phyloP scores from a whole-genome alignment of 2,888 invertebrate species.

The Orthosia gothica region DNA sequence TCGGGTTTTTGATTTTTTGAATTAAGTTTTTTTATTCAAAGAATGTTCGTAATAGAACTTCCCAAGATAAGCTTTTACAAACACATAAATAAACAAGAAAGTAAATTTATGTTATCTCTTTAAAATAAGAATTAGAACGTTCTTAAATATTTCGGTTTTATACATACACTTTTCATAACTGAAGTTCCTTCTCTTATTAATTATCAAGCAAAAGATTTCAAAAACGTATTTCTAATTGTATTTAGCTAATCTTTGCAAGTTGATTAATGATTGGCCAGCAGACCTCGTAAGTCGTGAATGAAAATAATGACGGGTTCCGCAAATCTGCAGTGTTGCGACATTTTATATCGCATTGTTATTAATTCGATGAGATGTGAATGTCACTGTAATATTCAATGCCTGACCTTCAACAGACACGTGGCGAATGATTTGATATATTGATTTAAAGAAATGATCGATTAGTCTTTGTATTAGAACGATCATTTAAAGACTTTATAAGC shows the following conservation, averaged over 20 bases:
- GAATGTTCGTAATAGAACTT: no score
- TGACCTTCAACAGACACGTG: constrained; percentile 35
- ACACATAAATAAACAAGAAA: no score
- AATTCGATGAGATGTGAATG: constrained; percentile 39
- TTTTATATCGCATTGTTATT: constrained; percentile 41
- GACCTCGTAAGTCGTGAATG: constrained; percentile 25
- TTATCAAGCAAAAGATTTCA: not conserved
- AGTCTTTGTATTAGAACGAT: constrained; percentile 2
- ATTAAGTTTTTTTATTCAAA: no score
- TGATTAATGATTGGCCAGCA: constrained; percentile 25
- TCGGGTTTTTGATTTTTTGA: no score
- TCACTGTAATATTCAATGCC: constrained; percentile 28
- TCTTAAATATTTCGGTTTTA: no score
- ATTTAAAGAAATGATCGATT: constrained; percentile 42
- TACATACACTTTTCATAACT: not conserved
- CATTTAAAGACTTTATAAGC: not conserved
- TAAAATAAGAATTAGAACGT: no score
- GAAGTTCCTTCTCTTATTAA: not conserved
- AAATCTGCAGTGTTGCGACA: constrained; percentile 20
- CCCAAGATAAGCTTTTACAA: no score
- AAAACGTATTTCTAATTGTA: not conserved
- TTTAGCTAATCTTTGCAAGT: constrained; percentile 12
- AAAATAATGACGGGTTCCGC: constrained; percentile 14
- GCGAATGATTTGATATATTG: constrained; percentile 34
- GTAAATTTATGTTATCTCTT: no score